phyloP scores from a whole-genome alignment of 2,113 vertebrate species.

The Vidua macroura region DNA sequence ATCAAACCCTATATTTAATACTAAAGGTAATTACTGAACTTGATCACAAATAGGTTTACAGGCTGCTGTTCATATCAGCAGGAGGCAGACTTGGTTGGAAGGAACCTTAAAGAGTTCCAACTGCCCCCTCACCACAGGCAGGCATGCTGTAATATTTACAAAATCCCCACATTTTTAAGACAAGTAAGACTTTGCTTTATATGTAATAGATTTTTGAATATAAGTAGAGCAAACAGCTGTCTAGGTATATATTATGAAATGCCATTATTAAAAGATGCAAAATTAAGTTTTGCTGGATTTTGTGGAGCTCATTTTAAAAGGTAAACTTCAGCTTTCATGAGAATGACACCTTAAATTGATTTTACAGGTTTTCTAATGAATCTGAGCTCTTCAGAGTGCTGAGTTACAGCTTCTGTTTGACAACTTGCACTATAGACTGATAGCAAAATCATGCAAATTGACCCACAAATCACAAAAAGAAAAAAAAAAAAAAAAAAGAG shows the following conservation, averaged over 20 bases:
- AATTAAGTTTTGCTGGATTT: not conserved
- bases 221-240: not conserved
- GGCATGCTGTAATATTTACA: not conserved
- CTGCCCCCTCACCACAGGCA: not conserved
- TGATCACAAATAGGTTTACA: not conserved
- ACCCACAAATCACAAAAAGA: not conserved
- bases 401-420: slow-evolving; percentile 30
- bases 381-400: not conserved
- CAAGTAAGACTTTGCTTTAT: not conserved
- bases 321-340: not conserved
- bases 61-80: not conserved
- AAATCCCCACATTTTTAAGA: not conserved
- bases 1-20: not conserved
- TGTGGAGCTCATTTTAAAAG: not conserved
- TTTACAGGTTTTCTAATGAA: not conserved
- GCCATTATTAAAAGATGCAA: not conserved
- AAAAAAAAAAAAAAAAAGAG: not conserved
- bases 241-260: not conserved
- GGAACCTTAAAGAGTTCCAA: not conserved
- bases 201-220: not conserved
- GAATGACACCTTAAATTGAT: not conserved
- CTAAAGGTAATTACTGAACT: not conserved
- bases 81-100: not conserved
- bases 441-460: slow-evolving; percentile 38
- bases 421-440: not conserved